phyloP scores from a whole-genome alignment of 2,797 vertebrate species.

The Pachyuromys duprasi region DNA sequence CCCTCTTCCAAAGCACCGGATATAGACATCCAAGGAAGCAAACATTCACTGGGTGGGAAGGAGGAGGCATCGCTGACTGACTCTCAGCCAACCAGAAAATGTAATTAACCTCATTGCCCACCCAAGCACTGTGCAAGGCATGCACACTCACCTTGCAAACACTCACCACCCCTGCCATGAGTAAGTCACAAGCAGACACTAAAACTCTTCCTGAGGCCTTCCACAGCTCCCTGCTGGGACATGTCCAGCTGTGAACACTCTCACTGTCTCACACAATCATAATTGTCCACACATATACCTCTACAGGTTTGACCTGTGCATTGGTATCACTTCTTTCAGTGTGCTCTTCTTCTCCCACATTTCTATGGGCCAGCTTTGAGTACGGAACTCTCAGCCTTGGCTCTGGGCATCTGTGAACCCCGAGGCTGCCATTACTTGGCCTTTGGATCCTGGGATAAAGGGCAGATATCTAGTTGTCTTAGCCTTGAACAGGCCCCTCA shows the following conservation, averaged over 20 bases:
- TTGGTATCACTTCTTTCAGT: neutral
- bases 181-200: neutral
- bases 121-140: neutral
- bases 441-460: neutral
- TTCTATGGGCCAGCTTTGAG: neutral
- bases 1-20: conserved; percentile 8
- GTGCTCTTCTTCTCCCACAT: neutral
- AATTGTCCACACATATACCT: neutral
- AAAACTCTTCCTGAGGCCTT: neutral
- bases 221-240: neutral
- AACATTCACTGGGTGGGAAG: neutral
- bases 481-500: neutral
- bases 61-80: neutral
- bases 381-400: no score
- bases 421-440: neutral
- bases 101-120: conserved; percentile 37
- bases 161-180: neutral
- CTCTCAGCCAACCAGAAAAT: conserved; percentile 66
- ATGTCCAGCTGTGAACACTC: neutral
- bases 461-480: no score
- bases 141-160: neutral
- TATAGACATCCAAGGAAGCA: conserved; percentile 18
- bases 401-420: neutral
- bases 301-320: neutral
- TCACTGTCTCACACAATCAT: neutral